phyloP scores from a whole-genome alignment of 2,888 invertebrate species.

The Lobophora halterata region DNA sequence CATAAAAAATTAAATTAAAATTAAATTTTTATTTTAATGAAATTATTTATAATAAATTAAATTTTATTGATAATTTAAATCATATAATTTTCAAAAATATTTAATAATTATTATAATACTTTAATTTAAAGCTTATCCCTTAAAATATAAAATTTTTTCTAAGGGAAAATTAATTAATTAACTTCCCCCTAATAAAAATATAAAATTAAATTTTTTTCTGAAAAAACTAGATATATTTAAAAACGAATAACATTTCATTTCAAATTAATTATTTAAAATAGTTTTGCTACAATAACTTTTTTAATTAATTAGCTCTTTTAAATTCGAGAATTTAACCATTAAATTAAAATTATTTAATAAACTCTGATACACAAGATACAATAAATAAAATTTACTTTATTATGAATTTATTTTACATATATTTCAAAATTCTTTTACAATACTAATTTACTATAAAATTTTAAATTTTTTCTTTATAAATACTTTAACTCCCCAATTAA shows the following conservation, averaged over 20 bases:
- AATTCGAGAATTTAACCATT: slow-evolving; percentile 79
- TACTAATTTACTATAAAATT: slow-evolving; percentile 80
- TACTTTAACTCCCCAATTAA: slow-evolving; percentile 68
- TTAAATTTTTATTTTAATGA: slow-evolving; percentile 48
- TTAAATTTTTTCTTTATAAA: slow-evolving; percentile 73
- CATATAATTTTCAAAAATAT: slow-evolving; percentile 67
- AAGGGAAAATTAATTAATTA: slow-evolving; percentile 42
- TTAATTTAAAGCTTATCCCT: slow-evolving; percentile 83
- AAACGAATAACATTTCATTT: slow-evolving; percentile 84
- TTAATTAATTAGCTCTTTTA: slow-evolving; percentile 82
- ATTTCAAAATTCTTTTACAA: slow-evolving; percentile 79
- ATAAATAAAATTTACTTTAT: slow-evolving; percentile 80
- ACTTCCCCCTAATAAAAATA: slow-evolving; percentile 66
- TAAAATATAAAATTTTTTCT: slow-evolving; percentile 65
- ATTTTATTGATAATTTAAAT: slow-evolving; percentile 80
- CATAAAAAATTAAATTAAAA: slow-evolving; percentile 66
- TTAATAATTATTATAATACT: slow-evolving; percentile 68
- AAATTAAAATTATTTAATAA: slow-evolving; percentile 76
- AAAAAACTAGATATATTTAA: slow-evolving; percentile 85
- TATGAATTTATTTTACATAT: slow-evolving; percentile 64
- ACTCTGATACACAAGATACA: slow-evolving; percentile 89
- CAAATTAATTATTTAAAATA: slow-evolving; percentile 83
- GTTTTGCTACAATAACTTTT: slow-evolving; percentile 80
- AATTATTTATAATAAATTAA: slow-evolving; percentile 74
- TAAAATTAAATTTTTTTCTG: slow-evolving; percentile 78